These are phyloP conservation scores for Sus cebifrons DNA, from an alignment of 2,797 vertebrate species.

Conservation along the genomic window DNA sequence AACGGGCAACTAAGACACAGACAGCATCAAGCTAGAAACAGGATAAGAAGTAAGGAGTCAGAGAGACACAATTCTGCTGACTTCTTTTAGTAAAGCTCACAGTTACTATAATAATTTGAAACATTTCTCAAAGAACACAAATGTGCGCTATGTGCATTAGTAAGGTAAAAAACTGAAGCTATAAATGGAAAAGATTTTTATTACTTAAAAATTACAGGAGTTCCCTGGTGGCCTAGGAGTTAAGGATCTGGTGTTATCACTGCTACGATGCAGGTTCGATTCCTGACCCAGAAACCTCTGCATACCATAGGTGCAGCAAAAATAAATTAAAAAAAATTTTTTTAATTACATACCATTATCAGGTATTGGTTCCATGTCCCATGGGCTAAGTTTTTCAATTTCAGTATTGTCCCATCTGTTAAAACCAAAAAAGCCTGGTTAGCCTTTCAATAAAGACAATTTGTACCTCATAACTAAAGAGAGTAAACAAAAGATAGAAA, in stretches of 20 bases:
- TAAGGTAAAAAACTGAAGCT: background rate
- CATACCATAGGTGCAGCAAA: too few species aligned
- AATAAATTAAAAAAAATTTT: too few species aligned
- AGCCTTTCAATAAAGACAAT: conserved; percentile 31
- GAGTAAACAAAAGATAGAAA: conserved; percentile 8
- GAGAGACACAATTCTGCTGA: background rate
- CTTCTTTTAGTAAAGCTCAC: background rate
- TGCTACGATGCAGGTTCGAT: too few species aligned
- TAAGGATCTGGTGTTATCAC: too few species aligned
- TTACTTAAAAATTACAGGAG: background rate
- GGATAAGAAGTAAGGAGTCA: background rate
- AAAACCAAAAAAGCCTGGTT: conserved; percentile 56
- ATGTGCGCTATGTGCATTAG: background rate
- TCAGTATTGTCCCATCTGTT: conserved; percentile 98
- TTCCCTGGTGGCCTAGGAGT: too few species aligned
- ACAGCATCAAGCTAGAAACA: background rate
- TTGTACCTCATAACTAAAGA: background rate
- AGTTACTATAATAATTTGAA: background rate
- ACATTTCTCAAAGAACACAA: conserved; percentile 30
- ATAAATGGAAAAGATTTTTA: background rate
- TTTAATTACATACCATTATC: conserved; percentile 93
- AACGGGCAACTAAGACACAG: background rate
- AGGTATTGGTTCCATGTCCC: conserved; percentile 98
- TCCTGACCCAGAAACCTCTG: too few species aligned
- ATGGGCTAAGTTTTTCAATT: conserved; percentile 97